phyloP scores from a whole-genome alignment of 2,888 invertebrate genomes.

The Lasioglossum villosulum region DNA sequence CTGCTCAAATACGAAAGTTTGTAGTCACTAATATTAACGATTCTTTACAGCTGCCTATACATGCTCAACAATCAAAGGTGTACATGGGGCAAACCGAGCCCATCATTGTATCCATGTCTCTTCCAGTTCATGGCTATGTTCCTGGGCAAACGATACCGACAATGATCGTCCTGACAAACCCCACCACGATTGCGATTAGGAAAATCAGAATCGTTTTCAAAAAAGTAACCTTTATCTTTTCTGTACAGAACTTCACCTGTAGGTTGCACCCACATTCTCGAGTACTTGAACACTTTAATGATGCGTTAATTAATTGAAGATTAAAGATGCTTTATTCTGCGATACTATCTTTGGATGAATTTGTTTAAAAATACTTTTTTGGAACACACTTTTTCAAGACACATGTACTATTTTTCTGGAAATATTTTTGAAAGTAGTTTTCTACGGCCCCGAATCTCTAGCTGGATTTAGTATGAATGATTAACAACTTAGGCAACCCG shows the following conservation, averaged over 20 bases:
- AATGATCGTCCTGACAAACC: slow-evolving; percentile 77
- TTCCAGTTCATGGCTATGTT: slow-evolving; percentile 82
- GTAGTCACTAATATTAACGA: neutral
- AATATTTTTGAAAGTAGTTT: neutral
- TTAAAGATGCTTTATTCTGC: neutral
- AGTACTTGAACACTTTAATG: neutral
- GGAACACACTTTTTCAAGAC: neutral
- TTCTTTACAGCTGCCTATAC: slow-evolving; percentile 74
- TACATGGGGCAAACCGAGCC: slow-evolving; percentile 79
- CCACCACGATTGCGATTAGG: slow-evolving; percentile 74
- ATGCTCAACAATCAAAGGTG: slow-evolving; percentile 73
- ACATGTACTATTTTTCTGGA: neutral
- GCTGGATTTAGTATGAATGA: neutral
- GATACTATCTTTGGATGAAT: neutral
- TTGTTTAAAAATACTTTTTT: neutral
- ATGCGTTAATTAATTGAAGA: neutral
- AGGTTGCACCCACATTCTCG: neutral
- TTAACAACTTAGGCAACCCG: neutral
- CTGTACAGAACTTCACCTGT: neutral
- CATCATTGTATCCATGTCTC: slow-evolving; percentile 73
- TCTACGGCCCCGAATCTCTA: neutral
- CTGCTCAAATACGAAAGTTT: neutral
- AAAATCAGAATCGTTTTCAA: slow-evolving; percentile 78
- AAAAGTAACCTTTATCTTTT: slow-evolving; percentile 70
- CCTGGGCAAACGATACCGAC: slow-evolving; percentile 82